Base-by-base conservation (phyloP, 2,888 invertebrate species). In the Tipula unca region DNA sequence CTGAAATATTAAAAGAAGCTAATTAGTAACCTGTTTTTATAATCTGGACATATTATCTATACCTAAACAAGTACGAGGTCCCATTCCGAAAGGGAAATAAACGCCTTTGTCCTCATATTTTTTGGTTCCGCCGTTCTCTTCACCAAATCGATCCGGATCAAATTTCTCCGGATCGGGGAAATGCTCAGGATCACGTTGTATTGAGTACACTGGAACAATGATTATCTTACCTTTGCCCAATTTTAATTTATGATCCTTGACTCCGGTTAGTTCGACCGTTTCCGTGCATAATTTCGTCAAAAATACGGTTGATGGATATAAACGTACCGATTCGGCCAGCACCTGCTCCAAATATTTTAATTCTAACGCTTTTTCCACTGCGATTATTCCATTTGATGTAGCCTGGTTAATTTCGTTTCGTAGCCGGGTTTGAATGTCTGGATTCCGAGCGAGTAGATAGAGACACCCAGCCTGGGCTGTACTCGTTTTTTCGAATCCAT, bases 151-250 rank as follows among this genome's bases (percentile, higher is more conserved):
- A 91, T 88, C 88, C 0, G 91, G 91, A 88, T 93, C 92, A 88
- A 93, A 95, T 85, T 89, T 90, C 54, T 92, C 90, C 0, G 96
- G 94, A 87, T 95, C 91, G 0, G 93, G 92, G 90, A 93, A 96
- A 85, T 93, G 90, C 17, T 92, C 91, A 0, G 93, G 92, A 88
- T 94, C 92, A 4, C 94, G 92, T 89, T 95, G 95, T 8, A 94
- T 88, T 87, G 94, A 93, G 87, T 90, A 93, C n/a, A 94, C 93
- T 69, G 92, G 92, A 13, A 95, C 90, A 87, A 92, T 92, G 0
- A 93, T 90, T 14, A 90, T 89, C 0, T 92, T 89, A 4, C 91
- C 91, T 36, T 90, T 89, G 0, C 94, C 94, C 85, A 95, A 87
- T 87, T 4, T 86, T 5, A 86, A 20, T 83, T 85, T 85, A 39